A percentile compares a stretch with the other conserved stretches of the same genome.
These are phyloP conservation scores for Neodiprion fabricii DNA, from an alignment of 1,140 invertebrate species.

Conservation along the genomic window DNA sequence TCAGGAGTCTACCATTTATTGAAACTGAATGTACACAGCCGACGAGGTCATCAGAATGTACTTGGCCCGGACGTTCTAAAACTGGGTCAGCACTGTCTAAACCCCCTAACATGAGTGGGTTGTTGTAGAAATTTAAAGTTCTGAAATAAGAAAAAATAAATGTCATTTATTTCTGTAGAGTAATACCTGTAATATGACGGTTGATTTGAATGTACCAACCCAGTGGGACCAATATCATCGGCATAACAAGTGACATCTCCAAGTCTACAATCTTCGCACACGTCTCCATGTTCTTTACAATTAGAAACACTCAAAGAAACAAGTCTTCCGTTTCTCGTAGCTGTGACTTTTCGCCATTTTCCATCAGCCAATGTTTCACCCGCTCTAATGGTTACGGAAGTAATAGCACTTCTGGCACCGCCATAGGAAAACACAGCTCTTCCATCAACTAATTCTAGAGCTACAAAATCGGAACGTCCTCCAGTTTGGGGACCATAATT, in stretches of 20 bases:
- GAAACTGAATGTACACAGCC: slow-evolving; percentile 91
- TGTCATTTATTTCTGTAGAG: slow-evolving; percentile 17
- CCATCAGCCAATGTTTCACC: slow-evolving; percentile 80
- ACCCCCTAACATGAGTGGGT: slow-evolving; percentile 86
- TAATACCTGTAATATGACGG: not conserved
- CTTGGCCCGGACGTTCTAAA: slow-evolving; percentile 84
- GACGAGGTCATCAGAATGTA: slow-evolving; percentile 90
- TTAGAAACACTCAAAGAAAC: slow-evolving; percentile 82
- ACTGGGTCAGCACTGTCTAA: slow-evolving; percentile 83
- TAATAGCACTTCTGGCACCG: slow-evolving; percentile 84
- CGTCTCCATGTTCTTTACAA: slow-evolving; percentile 84
- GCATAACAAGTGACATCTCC: slow-evolving; percentile 82
- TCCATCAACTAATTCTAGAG: slow-evolving; percentile 85
- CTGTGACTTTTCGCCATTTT: slow-evolving; percentile 90
- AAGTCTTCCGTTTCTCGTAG: slow-evolving; percentile 85
- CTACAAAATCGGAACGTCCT: slow-evolving; percentile 90
- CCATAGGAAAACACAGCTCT: slow-evolving; percentile 89
- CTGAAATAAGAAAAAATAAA: slow-evolving; percentile 62
- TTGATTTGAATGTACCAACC: slow-evolving; percentile 64
- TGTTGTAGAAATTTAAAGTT: slow-evolving; percentile 91
- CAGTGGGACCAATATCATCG: slow-evolving; percentile 82
- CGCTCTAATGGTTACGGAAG: slow-evolving; percentile 72
- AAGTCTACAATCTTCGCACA: slow-evolving; percentile 84
- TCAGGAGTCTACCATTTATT: slow-evolving; percentile 82
- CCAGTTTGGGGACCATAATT: slow-evolving; percentile 88